Conservation (phyloP, 2,888 invertebrate species). For the Tanypteryx hageni region DNA sequence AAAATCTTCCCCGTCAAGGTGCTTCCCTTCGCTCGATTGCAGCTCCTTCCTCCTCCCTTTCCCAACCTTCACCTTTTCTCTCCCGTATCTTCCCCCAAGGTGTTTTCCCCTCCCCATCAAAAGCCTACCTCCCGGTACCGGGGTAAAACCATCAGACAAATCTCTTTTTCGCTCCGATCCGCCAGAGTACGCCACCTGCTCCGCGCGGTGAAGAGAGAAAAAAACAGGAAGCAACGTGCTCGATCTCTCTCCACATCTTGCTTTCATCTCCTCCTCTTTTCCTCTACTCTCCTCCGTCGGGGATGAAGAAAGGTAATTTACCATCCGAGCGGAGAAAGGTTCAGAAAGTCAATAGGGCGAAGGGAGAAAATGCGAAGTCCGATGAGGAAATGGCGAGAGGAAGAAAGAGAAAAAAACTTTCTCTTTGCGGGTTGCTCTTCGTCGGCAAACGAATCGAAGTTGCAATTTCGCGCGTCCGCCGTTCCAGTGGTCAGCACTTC, state of each 20-base stretch:
- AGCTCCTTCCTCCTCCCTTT: neutral
- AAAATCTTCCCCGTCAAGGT: neutral
- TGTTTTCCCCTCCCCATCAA: neutral
- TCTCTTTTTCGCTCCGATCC: neutral
- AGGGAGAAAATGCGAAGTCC: neutral
- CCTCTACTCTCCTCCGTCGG: neutral
- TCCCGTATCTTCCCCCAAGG: neutral
- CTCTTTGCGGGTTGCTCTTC: too few species aligned
- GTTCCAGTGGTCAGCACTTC: too few species aligned
- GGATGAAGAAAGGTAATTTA: slow-evolving; percentile 18
- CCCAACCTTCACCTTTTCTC: neutral
- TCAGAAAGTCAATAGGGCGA: neutral
- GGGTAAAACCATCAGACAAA: slow-evolving; percentile 18
- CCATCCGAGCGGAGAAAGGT: neutral
- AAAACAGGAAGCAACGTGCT: neutral
- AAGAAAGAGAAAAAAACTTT: neutral
- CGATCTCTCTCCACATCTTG: neutral
- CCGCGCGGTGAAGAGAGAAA: neutral
- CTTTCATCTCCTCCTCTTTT: neutral
- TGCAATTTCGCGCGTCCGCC: too few species aligned
- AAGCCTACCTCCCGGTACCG: neutral
- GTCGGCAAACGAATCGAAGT: too few species aligned
- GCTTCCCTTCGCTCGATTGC: too few species aligned
- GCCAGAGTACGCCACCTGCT: neutral
- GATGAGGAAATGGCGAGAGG: neutral